Evolutionary conservation across 2,888 invertebrate genomes (phyloP).

Genomic region (Philopedon plagiatum): DNA sequence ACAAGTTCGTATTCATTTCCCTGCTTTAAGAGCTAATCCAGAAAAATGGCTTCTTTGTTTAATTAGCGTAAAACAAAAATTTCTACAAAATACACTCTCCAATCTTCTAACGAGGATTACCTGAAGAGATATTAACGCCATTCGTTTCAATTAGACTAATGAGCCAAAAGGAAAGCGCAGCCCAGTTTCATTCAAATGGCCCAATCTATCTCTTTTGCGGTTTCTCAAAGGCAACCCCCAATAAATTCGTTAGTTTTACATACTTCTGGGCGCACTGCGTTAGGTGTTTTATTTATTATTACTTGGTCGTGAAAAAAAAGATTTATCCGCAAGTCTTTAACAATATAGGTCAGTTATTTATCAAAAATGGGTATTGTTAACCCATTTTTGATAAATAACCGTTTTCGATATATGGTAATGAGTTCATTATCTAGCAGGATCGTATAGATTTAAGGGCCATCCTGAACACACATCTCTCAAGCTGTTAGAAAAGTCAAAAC

Average conservation of each 20-base stretch:
- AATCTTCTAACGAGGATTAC: slow-evolving; percentile 47
- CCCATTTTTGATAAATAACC: too few relatives aligned
- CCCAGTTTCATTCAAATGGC: slow-evolving; percentile 32
- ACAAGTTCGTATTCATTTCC: slow-evolving; percentile 19
- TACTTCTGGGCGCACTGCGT: too few relatives aligned
- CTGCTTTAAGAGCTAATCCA: slow-evolving; percentile 28
- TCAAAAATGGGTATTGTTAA: too few relatives aligned
- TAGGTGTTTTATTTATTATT: background rate
- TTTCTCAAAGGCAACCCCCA: slow-evolving; percentile 27
- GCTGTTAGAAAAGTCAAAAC: too few relatives aligned
- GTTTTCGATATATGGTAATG: too few relatives aligned
- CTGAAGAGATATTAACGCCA: slow-evolving; percentile 51
- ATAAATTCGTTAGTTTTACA: slow-evolving; percentile 31
- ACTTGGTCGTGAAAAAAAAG: background rate
- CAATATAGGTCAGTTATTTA: too few relatives aligned
- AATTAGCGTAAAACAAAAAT: slow-evolving; percentile 48
- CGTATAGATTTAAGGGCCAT: too few relatives aligned
- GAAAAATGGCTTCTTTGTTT: slow-evolving; percentile 46
- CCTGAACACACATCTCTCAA: too few relatives aligned
- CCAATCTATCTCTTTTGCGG: slow-evolving; percentile 44
- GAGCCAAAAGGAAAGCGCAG: slow-evolving; percentile 42
- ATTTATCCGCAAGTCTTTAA: too few relatives aligned
- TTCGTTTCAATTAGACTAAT: slow-evolving; percentile 51
- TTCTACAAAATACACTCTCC: slow-evolving; percentile 43
- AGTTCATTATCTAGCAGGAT: too few relatives aligned